These are phyloP conservation scores for Zophobas morio DNA, from an alignment of 1,140 invertebrate species.

Conservation along the genomic window DNA sequence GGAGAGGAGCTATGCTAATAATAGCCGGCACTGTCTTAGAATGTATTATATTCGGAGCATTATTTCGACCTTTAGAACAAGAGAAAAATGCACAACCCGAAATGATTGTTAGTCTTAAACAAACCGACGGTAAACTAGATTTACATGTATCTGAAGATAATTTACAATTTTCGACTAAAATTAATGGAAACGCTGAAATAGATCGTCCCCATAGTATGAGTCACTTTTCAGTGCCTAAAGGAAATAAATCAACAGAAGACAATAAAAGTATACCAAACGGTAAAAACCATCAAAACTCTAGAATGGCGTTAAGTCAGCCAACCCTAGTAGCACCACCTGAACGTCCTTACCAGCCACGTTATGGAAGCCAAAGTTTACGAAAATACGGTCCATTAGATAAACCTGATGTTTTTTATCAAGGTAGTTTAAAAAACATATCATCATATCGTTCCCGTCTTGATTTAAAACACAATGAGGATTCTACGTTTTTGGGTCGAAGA, in stretches of 20 bases:
- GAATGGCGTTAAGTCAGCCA: slow-evolving; percentile 77
- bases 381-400: slow-evolving; percentile 84
- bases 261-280: slow-evolving; percentile 62
- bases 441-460: slow-evolving; percentile 67
- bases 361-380: slow-evolving; percentile 58
- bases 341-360: slow-evolving; percentile 49
- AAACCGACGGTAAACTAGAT: slow-evolving; percentile 59
- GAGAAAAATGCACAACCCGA: slow-evolving; percentile 61
- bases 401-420: slow-evolving; percentile 90
- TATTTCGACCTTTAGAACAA: slow-evolving; percentile 82
- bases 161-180: slow-evolving; percentile 48
- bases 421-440: slow-evolving; percentile 77
- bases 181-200: slow-evolving; percentile 53
- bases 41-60: slow-evolving; percentile 86
- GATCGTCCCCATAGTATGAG: slow-evolving; percentile 71
- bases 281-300: slow-evolving; percentile 68
- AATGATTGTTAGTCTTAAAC: slow-evolving; percentile 59
- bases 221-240: slow-evolving; percentile 66
- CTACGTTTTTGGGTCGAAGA: slow-evolving; percentile 54
- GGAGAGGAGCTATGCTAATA: slow-evolving; percentile 84
- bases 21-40: slow-evolving; percentile 85
- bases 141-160: slow-evolving; percentile 62
- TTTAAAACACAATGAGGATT: slow-evolving; percentile 66
- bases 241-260: slow-evolving; percentile 53
- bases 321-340: slow-evolving; percentile 68